A percentile compares a stretch with the other conserved stretches of the same genome.
Evolutionary conservation across 2,888 invertebrate genomes (phyloP).

Genomic region (Morinoia aosen): DNA sequence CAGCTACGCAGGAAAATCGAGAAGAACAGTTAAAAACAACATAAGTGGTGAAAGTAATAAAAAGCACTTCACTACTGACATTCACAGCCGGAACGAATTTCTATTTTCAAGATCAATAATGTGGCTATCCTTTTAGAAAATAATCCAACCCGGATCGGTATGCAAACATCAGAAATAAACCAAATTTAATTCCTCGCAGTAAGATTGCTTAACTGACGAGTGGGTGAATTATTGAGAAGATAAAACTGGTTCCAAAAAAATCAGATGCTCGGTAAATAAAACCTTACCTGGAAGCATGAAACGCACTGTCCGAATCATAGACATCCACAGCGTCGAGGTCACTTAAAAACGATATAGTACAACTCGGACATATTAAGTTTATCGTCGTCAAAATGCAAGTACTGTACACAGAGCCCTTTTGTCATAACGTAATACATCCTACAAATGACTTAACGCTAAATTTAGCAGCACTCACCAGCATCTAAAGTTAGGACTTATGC

Average conservation of each 20-base stretch:
- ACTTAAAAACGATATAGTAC: neutral
- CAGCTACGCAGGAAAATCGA: neutral
- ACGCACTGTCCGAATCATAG: neutral
- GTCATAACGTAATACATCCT: neutral
- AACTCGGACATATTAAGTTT: neutral
- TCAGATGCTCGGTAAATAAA: neutral
- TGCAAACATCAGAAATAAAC: neutral
- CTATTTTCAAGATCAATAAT: neutral
- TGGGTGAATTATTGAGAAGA: neutral
- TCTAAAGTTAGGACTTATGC: neutral
- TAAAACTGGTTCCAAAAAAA: neutral
- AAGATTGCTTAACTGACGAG: neutral
- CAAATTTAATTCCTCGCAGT: neutral
- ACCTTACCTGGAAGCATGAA: neutral
- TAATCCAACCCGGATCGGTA: neutral
- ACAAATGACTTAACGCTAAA: neutral
- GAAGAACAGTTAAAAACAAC: neutral
- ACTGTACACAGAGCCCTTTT: slow-evolving; percentile 52
- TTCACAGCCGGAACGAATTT: neutral
- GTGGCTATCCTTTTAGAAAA: neutral
- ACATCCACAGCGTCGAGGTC: neutral
- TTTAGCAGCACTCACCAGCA: neutral
- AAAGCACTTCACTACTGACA: neutral
- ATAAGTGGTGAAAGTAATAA: neutral
- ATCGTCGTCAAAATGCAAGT: neutral